Conservation (phyloP, 2,888 invertebrate genomes). For the Corbicula japonica region DNA sequence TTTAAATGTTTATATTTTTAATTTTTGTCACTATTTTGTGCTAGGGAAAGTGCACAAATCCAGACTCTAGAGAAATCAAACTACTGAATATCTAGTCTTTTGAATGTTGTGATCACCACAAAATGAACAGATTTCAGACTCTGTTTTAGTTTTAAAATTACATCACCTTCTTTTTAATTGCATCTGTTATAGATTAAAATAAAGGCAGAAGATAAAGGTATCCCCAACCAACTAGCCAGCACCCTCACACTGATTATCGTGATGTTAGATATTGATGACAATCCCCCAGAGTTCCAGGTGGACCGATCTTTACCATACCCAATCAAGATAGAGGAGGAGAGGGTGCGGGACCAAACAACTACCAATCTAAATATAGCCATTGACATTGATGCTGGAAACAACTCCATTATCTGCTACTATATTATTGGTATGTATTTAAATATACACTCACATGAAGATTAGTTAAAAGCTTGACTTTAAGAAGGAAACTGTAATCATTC, state of each 20-base stretch:
- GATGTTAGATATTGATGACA: constrained; percentile 83
- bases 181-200: constrained; percentile 87
- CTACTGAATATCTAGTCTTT: no score
- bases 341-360: constrained; percentile 66
- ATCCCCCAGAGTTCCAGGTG: constrained; percentile 82
- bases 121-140: background rate
- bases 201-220: constrained; percentile 92
- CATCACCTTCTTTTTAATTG: background rate
- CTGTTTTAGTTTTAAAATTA: background rate
- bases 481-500: no score
- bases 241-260: constrained; percentile 90
- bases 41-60: no score
- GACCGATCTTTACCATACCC: constrained; percentile 66
- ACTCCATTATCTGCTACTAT: constrained; percentile 95
- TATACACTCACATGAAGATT: no score
- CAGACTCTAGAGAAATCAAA: no score
- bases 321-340: constrained; percentile 67
- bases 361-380: constrained; percentile 75
- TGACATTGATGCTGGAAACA: constrained; percentile 92
- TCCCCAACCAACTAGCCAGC: constrained; percentile 91
- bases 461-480: no score
- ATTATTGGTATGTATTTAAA: constrained; percentile 91
- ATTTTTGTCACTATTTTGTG: no score
- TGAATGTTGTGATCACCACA: no score
- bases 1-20: no score